phyloP scores from a whole-genome alignment of 2,797 vertebrate species.

The Adrianichthys oophorus region DNA sequence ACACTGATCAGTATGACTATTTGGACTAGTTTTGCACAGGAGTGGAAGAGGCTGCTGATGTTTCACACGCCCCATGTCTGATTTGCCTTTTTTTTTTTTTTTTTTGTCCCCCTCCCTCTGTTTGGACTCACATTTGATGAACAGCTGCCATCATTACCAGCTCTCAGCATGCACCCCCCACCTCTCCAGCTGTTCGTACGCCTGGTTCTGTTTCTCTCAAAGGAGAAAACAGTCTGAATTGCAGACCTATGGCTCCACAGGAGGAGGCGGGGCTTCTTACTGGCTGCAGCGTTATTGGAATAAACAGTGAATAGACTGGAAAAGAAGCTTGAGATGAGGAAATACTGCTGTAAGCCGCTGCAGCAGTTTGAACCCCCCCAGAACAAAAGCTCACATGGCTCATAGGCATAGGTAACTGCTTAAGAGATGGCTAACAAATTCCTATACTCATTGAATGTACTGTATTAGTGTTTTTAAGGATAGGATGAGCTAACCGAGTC shows the following conservation, averaged over 20 bases:
- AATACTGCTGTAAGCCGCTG: constrained; percentile 69
- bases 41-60: constrained; percentile 49
- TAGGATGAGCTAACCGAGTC: constrained; percentile 96
- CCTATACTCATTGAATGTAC: constrained; percentile 99
- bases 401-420: constrained; percentile 77
- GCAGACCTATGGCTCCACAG: constrained; percentile 50
- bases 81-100: constrained; percentile 29
- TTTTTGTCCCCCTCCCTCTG: not conserved
- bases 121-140: constrained; percentile 49
- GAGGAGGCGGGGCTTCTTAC: constrained; percentile 44
- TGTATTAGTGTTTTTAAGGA: constrained; percentile 95
- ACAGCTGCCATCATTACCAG: constrained; percentile 55
- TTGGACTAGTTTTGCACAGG: constrained; percentile 65
- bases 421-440: constrained; percentile 89
- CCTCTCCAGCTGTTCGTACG: constrained; percentile 61
- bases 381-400: constrained; percentile 78
- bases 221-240: constrained; percentile 52
- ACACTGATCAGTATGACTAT: constrained; percentile 33
- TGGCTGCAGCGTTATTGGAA: constrained; percentile 26
- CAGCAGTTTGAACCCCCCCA: constrained; percentile 73
- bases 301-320: constrained; percentile 23
- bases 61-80: constrained; percentile 42
- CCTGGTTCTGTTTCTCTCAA: constrained; percentile 66
- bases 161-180: constrained; percentile 46
- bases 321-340: constrained; percentile 34